phyloP scores from a whole-genome alignment of 2,113 vertebrate genomes.

The Oncorhynchus nerka region DNA sequence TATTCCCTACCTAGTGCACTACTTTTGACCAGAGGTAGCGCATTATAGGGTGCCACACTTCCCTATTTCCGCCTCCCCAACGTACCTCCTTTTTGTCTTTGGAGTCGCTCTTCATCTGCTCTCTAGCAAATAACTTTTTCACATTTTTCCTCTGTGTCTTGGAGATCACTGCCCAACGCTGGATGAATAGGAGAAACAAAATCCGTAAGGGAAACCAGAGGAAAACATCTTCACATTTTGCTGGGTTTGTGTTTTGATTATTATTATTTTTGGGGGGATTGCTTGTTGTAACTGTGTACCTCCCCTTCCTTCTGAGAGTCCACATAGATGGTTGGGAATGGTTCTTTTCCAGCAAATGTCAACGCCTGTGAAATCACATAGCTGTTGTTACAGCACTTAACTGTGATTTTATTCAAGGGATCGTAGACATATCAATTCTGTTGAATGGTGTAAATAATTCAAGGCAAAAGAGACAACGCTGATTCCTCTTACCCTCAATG shows the following conservation, averaged over 20 bases:
- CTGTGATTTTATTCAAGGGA: too few species aligned
- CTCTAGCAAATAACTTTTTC: conserved; percentile 84
- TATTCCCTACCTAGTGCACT: too few species aligned
- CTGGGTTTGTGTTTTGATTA: neutral
- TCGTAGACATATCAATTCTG: neutral
- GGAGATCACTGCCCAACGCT: conserved; percentile 94
- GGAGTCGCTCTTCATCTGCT: conserved; percentile 83
- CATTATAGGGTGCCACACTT: too few species aligned
- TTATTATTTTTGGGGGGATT: neutral
- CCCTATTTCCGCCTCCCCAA: neutral
- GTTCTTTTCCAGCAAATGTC: conserved; percentile 85
- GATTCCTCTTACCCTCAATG: conserved; percentile 75
- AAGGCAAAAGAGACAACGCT: neutral
- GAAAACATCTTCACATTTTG: neutral
- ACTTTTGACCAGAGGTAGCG: too few species aligned
- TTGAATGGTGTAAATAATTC: neutral
- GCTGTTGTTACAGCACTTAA: neutral
- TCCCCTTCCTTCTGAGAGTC: conserved; percentile 91
- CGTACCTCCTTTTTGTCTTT: conserved; percentile 91
- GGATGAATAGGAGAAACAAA: neutral
- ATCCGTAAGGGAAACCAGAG: neutral
- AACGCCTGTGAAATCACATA: conserved; percentile 76
- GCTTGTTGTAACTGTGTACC: conserved; percentile 65
- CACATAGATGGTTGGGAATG: conserved; percentile 90
- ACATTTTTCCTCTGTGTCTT: conserved; percentile 94